These are phyloP conservation scores for Hydropsyche betteni DNA, from an alignment of 2,888 invertebrate species.

Conservation along the genomic window DNA sequence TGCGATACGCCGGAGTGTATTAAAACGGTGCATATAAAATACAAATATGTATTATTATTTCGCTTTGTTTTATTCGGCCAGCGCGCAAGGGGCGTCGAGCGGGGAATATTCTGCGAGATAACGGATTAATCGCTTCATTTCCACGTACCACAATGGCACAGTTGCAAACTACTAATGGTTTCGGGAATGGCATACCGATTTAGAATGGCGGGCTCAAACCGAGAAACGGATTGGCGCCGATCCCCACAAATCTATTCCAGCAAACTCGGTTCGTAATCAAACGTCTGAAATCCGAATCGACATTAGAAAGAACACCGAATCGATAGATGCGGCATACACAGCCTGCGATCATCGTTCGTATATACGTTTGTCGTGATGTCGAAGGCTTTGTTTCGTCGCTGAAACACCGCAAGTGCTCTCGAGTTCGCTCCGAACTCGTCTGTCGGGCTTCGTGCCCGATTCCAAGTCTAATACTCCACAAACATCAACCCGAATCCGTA, in stretches of 20 bases:
- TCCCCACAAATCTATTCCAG: neutral
- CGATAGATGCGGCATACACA: neutral
- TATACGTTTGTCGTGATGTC: too few species aligned
- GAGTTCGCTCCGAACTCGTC: too few species aligned
- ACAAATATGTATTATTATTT: too few species aligned
- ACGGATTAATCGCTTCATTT: conserved; percentile 37
- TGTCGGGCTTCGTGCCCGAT: too few species aligned
- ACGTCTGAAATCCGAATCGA: neutral
- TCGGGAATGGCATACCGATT: conserved; percentile 33
- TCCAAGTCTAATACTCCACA: too few species aligned
- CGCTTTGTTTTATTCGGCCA: too few species aligned
- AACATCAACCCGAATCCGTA: too few species aligned
- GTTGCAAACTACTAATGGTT: conserved; percentile 43
- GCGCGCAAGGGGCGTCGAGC: too few species aligned
- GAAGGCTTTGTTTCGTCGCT: too few species aligned
- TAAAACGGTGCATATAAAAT: neutral
- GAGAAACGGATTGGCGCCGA: conserved; percentile 10
- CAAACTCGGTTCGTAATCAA: too few species aligned
- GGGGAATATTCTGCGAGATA: conserved; percentile 18
- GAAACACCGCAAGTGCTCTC: too few species aligned
- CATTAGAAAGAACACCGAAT: neutral
- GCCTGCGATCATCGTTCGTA: too few species aligned
- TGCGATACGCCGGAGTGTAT: neutral
- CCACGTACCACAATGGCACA: conserved; percentile 36
- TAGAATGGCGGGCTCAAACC: neutral